These are phyloP conservation scores for Zeugodacus cucurbitae DNA, from an alignment of 1,140 invertebrate genomes.

Conservation along the genomic window DNA sequence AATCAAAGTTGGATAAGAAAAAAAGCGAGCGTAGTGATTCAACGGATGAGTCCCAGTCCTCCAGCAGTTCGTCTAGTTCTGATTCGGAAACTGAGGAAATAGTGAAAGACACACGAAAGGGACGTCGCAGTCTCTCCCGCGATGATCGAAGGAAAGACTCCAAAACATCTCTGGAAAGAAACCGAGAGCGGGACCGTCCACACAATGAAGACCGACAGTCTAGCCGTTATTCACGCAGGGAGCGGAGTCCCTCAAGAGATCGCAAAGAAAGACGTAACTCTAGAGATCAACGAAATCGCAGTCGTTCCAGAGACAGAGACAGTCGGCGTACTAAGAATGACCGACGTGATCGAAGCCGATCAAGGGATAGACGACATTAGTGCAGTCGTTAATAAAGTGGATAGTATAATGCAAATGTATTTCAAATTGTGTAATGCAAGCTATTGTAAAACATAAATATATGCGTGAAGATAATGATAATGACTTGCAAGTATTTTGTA, in stretches of 20 bases:
- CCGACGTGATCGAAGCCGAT: neutral
- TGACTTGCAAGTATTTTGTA: neutral
- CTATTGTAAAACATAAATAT: neutral
- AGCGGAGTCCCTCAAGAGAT: conserved; percentile 44
- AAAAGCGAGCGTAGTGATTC: conserved; percentile 3
- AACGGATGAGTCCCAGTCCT: conserved; percentile 41
- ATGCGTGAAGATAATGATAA: neutral
- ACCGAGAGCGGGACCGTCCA: neutral
- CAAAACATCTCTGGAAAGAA: neutral
- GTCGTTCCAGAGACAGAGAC: neutral
- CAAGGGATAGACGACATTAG: neutral
- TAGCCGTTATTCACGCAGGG: neutral
- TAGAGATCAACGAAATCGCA: neutral
- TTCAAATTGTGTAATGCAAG: too few relatives aligned
- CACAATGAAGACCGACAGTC: neutral
- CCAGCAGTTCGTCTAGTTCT: conserved; percentile 49
- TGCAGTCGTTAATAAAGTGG: neutral
- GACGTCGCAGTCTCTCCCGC: neutral
- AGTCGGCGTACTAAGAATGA: neutral
- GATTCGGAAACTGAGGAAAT: conserved; percentile 45
- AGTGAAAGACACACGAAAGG: conserved; percentile 15
- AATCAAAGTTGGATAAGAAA: conserved; percentile 44
- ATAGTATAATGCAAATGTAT: too few relatives aligned
- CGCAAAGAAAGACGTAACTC: neutral
- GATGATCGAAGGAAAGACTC: neutral